phyloP scores from a whole-genome alignment of 2,797 vertebrate genomes.

The Phataginus tricuspis region DNA sequence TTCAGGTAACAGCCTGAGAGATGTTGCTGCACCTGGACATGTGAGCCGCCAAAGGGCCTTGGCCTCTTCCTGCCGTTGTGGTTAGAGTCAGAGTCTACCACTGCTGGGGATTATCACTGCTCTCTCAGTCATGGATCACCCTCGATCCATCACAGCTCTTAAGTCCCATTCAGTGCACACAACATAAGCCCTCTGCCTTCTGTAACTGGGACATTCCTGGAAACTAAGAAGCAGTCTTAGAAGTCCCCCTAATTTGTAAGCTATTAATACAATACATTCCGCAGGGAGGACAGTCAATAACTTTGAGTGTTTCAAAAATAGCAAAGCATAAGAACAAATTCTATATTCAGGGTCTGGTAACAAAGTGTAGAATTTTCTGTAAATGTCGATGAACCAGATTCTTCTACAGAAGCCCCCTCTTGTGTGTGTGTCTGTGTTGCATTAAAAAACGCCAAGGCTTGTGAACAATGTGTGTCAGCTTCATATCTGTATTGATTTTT shows the following conservation, averaged over 20 bases:
- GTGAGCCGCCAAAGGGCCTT: background rate
- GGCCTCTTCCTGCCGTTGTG: background rate
- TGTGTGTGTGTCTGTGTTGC: background rate
- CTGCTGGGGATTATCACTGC: no score
- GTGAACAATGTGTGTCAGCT: conserved; percentile 2
- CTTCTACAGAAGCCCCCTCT: background rate
- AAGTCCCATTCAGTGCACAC: background rate
- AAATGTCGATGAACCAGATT: background rate
- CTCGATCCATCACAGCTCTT: background rate
- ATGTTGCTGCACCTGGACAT: background rate
- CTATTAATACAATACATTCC: background rate
- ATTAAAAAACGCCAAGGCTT: conserved; percentile 38
- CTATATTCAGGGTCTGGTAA: background rate
- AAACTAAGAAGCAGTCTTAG: background rate
- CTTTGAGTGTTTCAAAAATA: background rate
- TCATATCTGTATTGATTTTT: conserved; percentile 67
- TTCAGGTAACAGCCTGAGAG: conserved; percentile 31
- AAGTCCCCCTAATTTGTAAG: background rate
- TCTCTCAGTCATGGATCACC: background rate
- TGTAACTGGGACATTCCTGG: background rate
- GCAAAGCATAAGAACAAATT: background rate
- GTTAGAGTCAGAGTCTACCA: background rate
- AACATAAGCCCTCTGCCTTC: background rate
- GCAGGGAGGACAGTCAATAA: background rate
- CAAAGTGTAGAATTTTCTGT: background rate